Base-by-base conservation (phyloP, 2,113 vertebrate species). In the Salvelinus fontinalis region DNA sequence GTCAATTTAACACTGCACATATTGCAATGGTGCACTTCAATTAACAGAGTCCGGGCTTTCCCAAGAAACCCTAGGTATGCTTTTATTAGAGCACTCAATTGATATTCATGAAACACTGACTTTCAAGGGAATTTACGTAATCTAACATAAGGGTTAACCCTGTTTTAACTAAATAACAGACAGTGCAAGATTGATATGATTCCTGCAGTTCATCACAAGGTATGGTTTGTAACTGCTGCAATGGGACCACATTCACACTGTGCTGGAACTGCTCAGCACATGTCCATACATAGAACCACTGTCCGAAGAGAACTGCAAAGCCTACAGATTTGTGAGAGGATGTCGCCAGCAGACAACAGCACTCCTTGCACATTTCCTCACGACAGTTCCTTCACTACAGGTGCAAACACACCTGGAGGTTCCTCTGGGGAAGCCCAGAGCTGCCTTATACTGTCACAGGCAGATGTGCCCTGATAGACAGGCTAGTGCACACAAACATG, bases 351-450 rank as follows among this genome's bases (percentile, higher is more conserved):
- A 80, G 86, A 86, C 90, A 92, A 88, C 90, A 91, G 91, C 85
- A 85, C 84, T 85, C 87, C 88, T 85, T 81, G 84, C 64, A 80
- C 80, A 76, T 86, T 75, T 81, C 69, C 76, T 82, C 83, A 84
- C 71, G 59, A 49, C 79, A 31, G 79, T 79, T 29, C 16, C 29
- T 85, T 79, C 83, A 80, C 84, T 85, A 85, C 91, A 92, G 90
- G 91, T 91, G 91, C 89, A 86, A 79, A 82, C 88, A 87, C 91
- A 91, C 91, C 91, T 91, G 91, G 86, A 85, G 86, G 87, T 86
- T 85, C 78, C 86, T 88, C 87, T 81, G 91, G 89, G 89, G 29
- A 13, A 27, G 84, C 79, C 67, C 81, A 70, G 80, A 87, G 83
- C 88, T 86, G 87, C 87, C 85, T 89, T 89, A 90, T 84, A 90